A percentile compares a stretch with the other conserved stretches of the same genome.
Conservation (phyloP, 2,797 vertebrate species). For the Leptoclinus maculatus region DNA sequence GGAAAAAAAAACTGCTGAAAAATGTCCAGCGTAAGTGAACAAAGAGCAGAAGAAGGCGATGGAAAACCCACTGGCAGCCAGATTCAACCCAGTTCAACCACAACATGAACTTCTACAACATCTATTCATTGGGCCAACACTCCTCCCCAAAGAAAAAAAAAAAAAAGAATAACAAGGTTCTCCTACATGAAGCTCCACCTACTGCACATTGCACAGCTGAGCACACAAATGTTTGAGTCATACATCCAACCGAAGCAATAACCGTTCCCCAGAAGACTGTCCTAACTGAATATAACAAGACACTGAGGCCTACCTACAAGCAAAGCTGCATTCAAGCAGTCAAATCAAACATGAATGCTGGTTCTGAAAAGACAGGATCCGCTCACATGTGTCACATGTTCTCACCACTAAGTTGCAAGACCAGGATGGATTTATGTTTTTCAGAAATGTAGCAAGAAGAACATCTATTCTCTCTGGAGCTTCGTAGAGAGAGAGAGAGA, state of each 20-base stretch:
- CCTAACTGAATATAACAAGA: constrained; percentile 29
- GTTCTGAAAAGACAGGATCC: not conserved
- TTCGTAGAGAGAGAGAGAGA: constrained; percentile 41
- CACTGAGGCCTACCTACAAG: constrained; percentile 6
- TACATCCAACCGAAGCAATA: constrained; percentile 43
- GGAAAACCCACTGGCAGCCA: constrained; percentile 30
- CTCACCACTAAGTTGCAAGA: constrained; percentile 19
- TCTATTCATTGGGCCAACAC: constrained; percentile 52
- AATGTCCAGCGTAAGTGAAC: constrained; percentile 46
- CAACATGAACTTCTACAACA: constrained; percentile 64
- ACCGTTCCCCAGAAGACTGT: constrained; percentile 19
- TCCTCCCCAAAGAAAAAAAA: constrained; percentile 49
- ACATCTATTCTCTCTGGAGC: constrained; percentile 57
- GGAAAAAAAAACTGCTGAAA: constrained; percentile 41
- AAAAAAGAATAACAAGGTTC: constrained; percentile 30
- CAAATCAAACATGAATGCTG: constrained; percentile 1
- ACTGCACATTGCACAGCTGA: constrained; percentile 63
- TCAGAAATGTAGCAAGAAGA: constrained; percentile 30
- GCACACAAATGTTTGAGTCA: constrained; percentile 71
- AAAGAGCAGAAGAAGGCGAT: constrained; percentile 17
- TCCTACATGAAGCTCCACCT: constrained; percentile 74
- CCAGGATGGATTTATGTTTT: not conserved
- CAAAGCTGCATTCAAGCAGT: constrained; percentile 5
- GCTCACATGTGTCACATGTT: constrained; percentile 8
- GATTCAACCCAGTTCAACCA: constrained; percentile 16